phyloP scores from a whole-genome alignment of 23 tunicate genomes.

The Clavelina lepadiformis region DNA sequence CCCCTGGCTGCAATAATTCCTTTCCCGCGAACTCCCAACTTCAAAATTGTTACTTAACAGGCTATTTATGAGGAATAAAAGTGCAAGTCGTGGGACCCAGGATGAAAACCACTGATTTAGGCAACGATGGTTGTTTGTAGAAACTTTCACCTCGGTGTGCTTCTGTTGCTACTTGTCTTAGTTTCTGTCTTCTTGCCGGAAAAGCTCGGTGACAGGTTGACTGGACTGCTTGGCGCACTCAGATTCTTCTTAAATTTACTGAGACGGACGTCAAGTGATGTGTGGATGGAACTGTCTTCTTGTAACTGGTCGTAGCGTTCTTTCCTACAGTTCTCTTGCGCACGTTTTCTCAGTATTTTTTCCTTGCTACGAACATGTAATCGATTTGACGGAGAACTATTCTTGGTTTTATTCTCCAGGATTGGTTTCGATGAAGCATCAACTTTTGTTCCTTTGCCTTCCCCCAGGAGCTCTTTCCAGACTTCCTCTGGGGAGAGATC shows the following conservation, averaged over 20 bases:
- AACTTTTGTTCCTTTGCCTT: constrained; percentile 1
- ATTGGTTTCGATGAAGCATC: constrained; percentile 20
- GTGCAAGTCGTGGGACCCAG: too few relatives aligned
- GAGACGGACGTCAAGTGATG: constrained; percentile 2
- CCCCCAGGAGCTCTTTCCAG: constrained; percentile 29
- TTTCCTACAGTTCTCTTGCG: constrained; percentile 22
- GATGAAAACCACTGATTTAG: too few relatives aligned
- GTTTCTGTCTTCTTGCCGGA: not conserved
- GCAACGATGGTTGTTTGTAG: too few relatives aligned
- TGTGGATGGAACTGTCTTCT: not conserved
- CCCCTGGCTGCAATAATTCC: too few relatives aligned
- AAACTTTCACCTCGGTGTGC: constrained; percentile 32
- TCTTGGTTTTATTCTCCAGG: constrained; percentile 76
- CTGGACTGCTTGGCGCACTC: constrained; percentile 25
- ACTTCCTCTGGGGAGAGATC: too few relatives aligned
- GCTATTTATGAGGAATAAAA: too few relatives aligned
- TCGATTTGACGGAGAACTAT: too few relatives aligned
- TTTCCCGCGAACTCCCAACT: too few relatives aligned
- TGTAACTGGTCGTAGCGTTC: not conserved
- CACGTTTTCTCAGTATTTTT: constrained; percentile 17
- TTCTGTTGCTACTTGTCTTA: constrained; percentile 5
- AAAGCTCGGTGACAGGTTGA: not conserved
- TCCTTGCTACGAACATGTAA: not conserved
- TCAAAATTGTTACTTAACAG: too few relatives aligned
- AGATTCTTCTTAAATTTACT: constrained; percentile 4